phyloP scores from a whole-genome alignment of 2,797 vertebrate species.

The Salmo trutta region DNA sequence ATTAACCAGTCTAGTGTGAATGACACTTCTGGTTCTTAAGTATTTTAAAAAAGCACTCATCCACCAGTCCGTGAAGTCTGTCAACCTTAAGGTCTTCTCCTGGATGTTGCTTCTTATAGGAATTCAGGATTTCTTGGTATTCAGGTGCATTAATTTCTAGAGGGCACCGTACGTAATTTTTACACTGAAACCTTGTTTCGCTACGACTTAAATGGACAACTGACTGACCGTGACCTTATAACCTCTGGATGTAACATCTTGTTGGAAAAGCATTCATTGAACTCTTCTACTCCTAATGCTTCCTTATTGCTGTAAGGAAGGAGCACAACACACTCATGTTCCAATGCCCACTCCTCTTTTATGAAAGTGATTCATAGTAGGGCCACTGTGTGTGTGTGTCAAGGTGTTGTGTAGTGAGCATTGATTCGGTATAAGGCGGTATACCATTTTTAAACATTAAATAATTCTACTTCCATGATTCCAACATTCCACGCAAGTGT shows the following conservation, averaged over 20 bases:
- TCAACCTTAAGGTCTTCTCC: background rate
- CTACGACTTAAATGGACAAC: background rate
- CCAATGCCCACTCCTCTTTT: background rate
- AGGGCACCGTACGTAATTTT: background rate
- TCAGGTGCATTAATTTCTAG: background rate
- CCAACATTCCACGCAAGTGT: too few species aligned
- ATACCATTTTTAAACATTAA: too few species aligned
- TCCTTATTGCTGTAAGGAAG: background rate
- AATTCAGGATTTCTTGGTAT: background rate
- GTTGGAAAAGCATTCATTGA: background rate
- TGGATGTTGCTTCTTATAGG: background rate
- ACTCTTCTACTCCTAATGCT: background rate
- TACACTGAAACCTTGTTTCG: background rate
- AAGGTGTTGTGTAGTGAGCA: slow-evolving; percentile 15
- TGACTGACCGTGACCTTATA: background rate
- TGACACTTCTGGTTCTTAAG: background rate
- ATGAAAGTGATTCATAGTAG: background rate
- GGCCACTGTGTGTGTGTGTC: background rate
- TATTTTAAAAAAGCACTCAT: background rate
- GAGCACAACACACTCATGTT: background rate
- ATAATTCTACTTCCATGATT: too few species aligned
- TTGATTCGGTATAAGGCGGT: background rate
- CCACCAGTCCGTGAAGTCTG: background rate
- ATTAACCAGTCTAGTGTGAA: background rate
- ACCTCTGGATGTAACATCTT: background rate